phyloP scores from a whole-genome alignment of 1,140 invertebrate species.

The Drosophila nannoptera region DNA sequence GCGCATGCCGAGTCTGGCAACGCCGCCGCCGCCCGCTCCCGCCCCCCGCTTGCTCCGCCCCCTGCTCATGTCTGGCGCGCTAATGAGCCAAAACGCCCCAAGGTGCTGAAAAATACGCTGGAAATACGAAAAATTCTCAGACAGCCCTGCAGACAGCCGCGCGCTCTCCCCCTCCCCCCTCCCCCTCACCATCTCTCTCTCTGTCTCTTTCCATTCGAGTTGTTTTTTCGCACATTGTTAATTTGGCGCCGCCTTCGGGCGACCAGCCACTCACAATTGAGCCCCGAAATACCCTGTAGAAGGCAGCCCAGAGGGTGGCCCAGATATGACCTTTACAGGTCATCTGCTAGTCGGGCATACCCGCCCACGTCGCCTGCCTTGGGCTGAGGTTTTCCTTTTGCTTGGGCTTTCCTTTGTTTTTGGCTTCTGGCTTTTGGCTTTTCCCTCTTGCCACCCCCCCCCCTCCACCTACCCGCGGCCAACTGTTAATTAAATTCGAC shows the following conservation, averaged over 20 bases:
- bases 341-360: background rate
- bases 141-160: constrained; percentile 47
- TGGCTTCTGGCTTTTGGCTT: constrained; percentile 27
- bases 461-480: constrained; percentile 33
- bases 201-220: constrained; percentile 4
- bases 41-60: background rate
- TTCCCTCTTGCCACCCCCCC: constrained; percentile 33
- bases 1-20: constrained; percentile 61
- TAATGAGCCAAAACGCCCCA: constrained; percentile 77
- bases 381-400: constrained; percentile 34
- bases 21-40: constrained; percentile 8
- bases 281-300: constrained; percentile 4
- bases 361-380: background rate
- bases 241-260: constrained; percentile 62
- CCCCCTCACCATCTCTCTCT: constrained; percentile 3
- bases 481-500: constrained; percentile 75
- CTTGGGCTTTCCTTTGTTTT: constrained; percentile 17
- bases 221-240: constrained; percentile 69
- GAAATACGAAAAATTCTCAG: constrained; percentile 53
- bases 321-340: background rate
- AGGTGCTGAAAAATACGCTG: constrained; percentile 53
- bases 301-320: too few relatives aligned
- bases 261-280: constrained; percentile 15
- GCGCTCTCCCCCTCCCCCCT: constrained; percentile 11
- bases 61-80: constrained; percentile 27